Percentiles rank a stretch among this genome's conserved stretches.
Evolutionary conservation across 2,888 invertebrate species (phyloP).

Genomic region (Oconnorella tubifera): DNA sequence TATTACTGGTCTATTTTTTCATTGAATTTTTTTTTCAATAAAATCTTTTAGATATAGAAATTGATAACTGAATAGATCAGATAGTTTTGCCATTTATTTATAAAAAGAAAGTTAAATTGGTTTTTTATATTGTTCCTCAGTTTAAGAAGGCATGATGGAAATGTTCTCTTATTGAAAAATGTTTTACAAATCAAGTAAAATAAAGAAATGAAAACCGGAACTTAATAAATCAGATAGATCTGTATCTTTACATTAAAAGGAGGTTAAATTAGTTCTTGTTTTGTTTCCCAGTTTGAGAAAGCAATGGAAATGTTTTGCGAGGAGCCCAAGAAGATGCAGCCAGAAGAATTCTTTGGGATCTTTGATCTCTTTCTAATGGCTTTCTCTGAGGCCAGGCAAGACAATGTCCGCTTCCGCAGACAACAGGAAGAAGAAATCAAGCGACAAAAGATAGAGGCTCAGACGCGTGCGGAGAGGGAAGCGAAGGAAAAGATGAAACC

Average conservation of each 20-base stretch:
- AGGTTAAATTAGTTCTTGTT: not conserved
- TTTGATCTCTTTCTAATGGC: conserved; percentile 82
- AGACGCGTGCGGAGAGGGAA: conserved; percentile 16
- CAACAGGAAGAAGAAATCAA: conserved; percentile 86
- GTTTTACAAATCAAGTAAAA: too few species aligned
- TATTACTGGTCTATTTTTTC: too few species aligned
- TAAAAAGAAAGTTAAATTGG: too few species aligned
- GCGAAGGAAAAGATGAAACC: conserved; percentile 16
- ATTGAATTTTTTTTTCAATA: too few species aligned
- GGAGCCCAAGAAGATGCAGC: conserved; percentile 71
- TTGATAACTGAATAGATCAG: too few species aligned
- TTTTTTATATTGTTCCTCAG: too few species aligned
- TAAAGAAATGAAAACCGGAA: not conserved
- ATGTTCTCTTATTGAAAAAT: too few species aligned
- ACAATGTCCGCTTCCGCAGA: conserved; percentile 79
- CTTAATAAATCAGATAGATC: not conserved
- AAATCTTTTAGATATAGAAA: too few species aligned
- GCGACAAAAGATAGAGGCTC: conserved; percentile 77
- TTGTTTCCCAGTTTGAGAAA: conserved; percentile 69
- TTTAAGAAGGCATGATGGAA: too few species aligned
- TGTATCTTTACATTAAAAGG: not conserved
- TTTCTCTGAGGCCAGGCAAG: conserved; percentile 77
- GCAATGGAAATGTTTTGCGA: conserved; percentile 86
- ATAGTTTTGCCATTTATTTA: too few species aligned
- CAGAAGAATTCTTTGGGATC: conserved; percentile 89